phyloP scores from a whole-genome alignment of 2,113 vertebrate genomes.

The Sebastes fasciatus region DNA sequence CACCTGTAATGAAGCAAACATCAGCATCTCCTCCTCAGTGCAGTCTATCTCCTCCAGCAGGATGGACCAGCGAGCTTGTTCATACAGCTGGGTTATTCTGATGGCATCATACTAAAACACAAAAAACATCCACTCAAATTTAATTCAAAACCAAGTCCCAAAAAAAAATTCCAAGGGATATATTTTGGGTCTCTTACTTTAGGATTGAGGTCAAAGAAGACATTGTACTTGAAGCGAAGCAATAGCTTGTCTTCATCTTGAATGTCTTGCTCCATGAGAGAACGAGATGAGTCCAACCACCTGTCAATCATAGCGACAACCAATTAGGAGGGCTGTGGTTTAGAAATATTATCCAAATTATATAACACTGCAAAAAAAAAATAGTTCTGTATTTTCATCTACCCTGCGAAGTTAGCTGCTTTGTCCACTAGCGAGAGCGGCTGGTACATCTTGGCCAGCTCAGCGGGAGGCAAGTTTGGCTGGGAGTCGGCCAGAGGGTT shows the following conservation, averaged over 20 bases:
- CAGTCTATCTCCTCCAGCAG: conserved; percentile 97
- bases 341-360: too few relatives aligned
- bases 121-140: background rate
- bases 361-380: background rate
- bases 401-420: conserved; percentile 91
- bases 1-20: conserved; percentile 98
- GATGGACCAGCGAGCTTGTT: conserved; percentile 96
- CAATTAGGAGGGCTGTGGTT: conserved; percentile 5
- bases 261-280: conserved; percentile 96
- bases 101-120: conserved; percentile 91
- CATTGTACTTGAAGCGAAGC: conserved; percentile 97
- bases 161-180: background rate
- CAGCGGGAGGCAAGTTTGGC: conserved; percentile 83
- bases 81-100: conserved; percentile 96
- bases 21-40: conserved; percentile 98
- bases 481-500: conserved; percentile 86
- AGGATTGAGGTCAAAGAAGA: conserved; percentile 98
- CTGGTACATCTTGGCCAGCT: conserved; percentile 91
- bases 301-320: conserved; percentile 76
- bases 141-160: background rate
- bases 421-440: conserved; percentile 91
- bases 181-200: conserved; percentile 85
- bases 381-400: conserved; percentile 43
- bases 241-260: conserved; percentile 91
- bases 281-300: conserved; percentile 96